Evolutionary conservation across 2,888 invertebrate genomes (phyloP), one percentile per base, ranked within the genome.

Genomic region (Oxytorus armatus): DNA sequence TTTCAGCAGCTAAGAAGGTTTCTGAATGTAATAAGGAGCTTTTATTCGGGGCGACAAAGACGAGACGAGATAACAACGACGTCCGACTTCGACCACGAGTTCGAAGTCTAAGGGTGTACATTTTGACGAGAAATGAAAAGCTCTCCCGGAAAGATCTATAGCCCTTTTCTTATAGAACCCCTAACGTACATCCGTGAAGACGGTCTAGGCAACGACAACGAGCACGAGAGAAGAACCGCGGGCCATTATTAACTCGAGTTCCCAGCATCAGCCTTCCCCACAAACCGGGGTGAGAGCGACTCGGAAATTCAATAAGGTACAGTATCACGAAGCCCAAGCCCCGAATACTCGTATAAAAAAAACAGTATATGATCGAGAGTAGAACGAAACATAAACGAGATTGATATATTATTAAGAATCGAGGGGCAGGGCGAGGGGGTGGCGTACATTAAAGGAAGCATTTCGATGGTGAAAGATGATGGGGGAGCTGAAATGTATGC

Each of bases 361-460:
- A 44, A 29, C n/a, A 10, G 8, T 70, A 44, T 36, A 42, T 39
- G 39, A 39, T 53, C 23, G 63, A 59, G 75, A 66, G 79, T 36
- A 59, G 61, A 80, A 72, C 66, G 79, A 77, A 83, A 80, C 83
- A 85, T 88, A 88, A 89, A 87, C 85, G 85, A 86, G 89, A 90
- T 90, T 90, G 89, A 90, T 90, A 87, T 89, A 90, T 90, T 90
- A 90, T 90, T 90, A 88, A 89, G 87, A 85, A 83, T 39, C 49
- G 57, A 21, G 63, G 53, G n/a, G n/a, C n/a, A n/a, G n/a, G n/a
- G n/a, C n/a, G n/a, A n/a, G 4, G 5, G 49, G 70, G 7, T 18
- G 57, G 39, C 85, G 82, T 85, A 86, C 87, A 89, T 90, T 89
- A 89, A 89, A 90, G 87, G 88, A 88, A 88, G 88, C 85, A 79